Evolutionary conservation across 2,113 vertebrate species (phyloP).

Genomic region (Myiozetetes cayanensis): DNA sequence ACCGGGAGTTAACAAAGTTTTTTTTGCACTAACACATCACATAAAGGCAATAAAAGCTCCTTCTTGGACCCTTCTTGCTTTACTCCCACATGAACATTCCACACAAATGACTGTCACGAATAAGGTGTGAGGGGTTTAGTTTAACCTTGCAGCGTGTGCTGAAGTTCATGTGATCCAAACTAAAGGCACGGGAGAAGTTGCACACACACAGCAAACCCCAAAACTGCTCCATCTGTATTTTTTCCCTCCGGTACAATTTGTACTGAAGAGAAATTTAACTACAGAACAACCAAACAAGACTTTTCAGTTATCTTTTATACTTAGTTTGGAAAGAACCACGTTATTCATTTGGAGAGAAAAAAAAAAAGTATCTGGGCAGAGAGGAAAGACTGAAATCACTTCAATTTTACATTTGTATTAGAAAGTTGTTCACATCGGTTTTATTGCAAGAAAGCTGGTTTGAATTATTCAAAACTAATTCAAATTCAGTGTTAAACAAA

Average conservation of each 20-base stretch:
- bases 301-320: background rate
- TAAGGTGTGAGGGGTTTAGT: background rate
- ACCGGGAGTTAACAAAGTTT: constrained; percentile 6
- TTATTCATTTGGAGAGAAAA: background rate
- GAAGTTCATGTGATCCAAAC: background rate
- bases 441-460: constrained; percentile 39
- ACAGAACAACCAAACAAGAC: background rate
- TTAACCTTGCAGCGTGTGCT: background rate
- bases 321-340: background rate
- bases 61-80: background rate
- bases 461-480: constrained; percentile 13
- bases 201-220: background rate
- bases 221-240: background rate
- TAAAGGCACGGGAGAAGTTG: background rate
- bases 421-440: constrained; percentile 6
- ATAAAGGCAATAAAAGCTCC: background rate
- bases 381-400: background rate
- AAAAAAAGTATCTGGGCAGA: background rate
- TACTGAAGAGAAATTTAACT: background rate
- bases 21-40: background rate
- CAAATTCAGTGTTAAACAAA: constrained; percentile 7
- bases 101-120: background rate
- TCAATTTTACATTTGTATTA: background rate
- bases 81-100: background rate
- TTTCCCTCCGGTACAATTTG: background rate